Evolutionary conservation across 1,140 invertebrate species (phyloP).

Genomic region (Chlorops oryzae): DNA sequence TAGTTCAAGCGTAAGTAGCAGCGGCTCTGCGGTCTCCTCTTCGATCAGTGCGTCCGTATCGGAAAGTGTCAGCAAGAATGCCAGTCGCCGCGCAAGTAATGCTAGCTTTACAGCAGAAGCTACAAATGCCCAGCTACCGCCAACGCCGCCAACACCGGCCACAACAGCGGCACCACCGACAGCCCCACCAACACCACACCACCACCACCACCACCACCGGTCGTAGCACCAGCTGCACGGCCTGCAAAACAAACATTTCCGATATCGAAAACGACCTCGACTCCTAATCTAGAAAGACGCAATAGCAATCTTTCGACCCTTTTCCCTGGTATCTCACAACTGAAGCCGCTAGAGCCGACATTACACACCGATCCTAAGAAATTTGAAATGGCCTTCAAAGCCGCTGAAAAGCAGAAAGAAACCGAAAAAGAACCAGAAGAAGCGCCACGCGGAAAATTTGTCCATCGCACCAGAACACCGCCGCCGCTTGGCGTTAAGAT

Average conservation of each 20-base stretch:
- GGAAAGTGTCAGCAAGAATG: constrained; percentile 24
- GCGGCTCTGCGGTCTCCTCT: constrained; percentile 23
- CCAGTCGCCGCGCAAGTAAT: constrained; percentile 37
- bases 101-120: constrained; percentile 24
- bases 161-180: background rate
- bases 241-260: constrained; percentile 24
- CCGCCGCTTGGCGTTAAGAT: constrained; percentile 39
- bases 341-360: constrained; percentile 31
- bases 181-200: background rate
- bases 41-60: constrained; percentile 15
- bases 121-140: background rate
- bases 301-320: constrained; percentile 31
- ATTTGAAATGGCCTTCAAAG: background rate
- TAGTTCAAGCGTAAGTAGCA: constrained; percentile 38
- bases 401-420: background rate
- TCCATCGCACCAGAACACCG: constrained; percentile 41
- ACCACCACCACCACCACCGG: background rate
- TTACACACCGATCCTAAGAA: constrained; percentile 28
- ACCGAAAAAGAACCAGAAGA: constrained; percentile 15
- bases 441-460: constrained; percentile 37
- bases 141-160: background rate
- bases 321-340: constrained; percentile 37
- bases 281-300: constrained; percentile 29
- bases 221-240: background rate
- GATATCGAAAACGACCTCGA: constrained; percentile 32